Base-by-base conservation (phyloP, 2,113 vertebrate species). In the Trichomycterus rosablanca region DNA sequence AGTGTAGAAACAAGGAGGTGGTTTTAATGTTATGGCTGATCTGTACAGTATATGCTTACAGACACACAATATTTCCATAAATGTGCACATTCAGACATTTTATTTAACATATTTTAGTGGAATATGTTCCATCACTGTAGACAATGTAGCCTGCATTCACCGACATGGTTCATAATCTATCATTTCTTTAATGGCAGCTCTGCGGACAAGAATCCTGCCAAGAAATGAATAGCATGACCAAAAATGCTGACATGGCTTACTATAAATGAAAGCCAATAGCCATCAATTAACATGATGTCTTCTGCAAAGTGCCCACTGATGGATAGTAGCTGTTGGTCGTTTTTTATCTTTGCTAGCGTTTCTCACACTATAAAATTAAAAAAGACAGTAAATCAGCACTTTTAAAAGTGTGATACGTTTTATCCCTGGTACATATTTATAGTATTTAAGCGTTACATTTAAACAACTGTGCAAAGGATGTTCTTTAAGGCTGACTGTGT, bases 151-250 rank as follows among this genome's bases (percentile, higher is more conserved):
- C 55, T 30, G 55, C 55, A 45, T 24, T 44, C 23, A 20, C 40
- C 55, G 30, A n/a, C 3, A 20, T 30, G 37, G 43, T 44, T 58
- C 26, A 58, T 58, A 44, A 58, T 58, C 44, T 32, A 58, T 58
- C 55, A 58, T 58, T 44, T 26, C 43, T 58, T 58, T 44, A 58
- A 44, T 58, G 55, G 55, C 55, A 58, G 39, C 40, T 58, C 55
- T 58, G 55, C 43, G 44, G 55, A 30, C 39, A 45, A 58, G 40
- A 30, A 42, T 11, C 39, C 55, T 32, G 55, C 55, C 40, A 58
- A 30, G 55, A 58, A 58, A 58, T 44, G 40, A 61, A 50, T 26
- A 28, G 59, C 26, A 62, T 50, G 59, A 50, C 34, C 59, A 61
- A 61, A 61, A 50, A 37, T 37, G 46, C 59, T 60, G 59, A 40